Base-by-base conservation (phyloP, 2,888 invertebrate species). In the Shargacucullia verbasci region DNA sequence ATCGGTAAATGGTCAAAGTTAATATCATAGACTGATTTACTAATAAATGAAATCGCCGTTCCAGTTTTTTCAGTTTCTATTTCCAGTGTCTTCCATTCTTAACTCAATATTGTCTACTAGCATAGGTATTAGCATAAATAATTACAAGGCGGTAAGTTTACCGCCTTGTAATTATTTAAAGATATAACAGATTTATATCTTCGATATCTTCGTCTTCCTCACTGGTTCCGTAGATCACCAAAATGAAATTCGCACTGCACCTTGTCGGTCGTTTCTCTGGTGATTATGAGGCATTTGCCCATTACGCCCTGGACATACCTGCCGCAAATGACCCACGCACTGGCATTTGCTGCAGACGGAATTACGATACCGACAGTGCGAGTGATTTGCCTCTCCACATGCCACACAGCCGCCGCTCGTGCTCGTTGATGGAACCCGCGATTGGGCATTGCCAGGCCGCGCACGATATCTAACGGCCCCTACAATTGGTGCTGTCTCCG, bases 121-220 rank as follows among this genome's bases (percentile, higher is more conserved):
- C 2, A 56, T 50, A 0, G n/a, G n/a, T n/a, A n/a, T n/a, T n/a
- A n/a, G n/a, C n/a, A n/a, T n/a, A n/a, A n/a, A n/a, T n/a, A n/a
- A n/a, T n/a, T n/a, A n/a, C n/a, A n/a, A n/a, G n/a, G n/a, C n/a
- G 43, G 50, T 9, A 60, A 33, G 14, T 38, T 55, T 27, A 58
- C 58, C 38, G 53, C 44, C 20, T 39, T 39, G 11, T 39, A 39
- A 39, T 39, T 20, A 20, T 39, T 39, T 20, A 39, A 20, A 13
- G 20, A n/a, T n/a, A n/a, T 39, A 39, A 20, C 39, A n/a, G 1
- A 1, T 39, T n/a, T 4, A 11, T 0, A 15, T 39, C 39, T 20
- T 39, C 39, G 4, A 20, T n/a, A 3, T 39, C 39, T 8, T 11
- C 13, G 20, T 20, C 7, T 20, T 39, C 39, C 20, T n/a, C n/a